These are phyloP conservation scores for Dolichoris vasculosae DNA, from an alignment of 1,140 invertebrate species.

Conservation along the genomic window DNA sequence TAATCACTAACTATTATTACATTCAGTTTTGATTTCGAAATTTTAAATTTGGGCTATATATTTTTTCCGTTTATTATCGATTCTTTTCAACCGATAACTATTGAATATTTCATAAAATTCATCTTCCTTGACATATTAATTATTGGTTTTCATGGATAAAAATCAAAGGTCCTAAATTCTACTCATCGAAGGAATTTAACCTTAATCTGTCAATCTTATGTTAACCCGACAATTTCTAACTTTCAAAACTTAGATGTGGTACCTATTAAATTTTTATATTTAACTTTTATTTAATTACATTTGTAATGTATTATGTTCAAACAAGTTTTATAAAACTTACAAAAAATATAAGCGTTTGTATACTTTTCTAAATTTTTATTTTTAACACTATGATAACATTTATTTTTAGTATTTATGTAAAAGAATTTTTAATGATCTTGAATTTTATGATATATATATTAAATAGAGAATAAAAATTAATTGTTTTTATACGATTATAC, in stretches of 20 bases:
- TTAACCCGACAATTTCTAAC: not conserved
- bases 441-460: no score
- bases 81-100: not conserved
- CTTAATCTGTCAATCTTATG: slow-evolving; percentile 7
- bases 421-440: no score
- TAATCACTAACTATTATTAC: not conserved
- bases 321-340: no score
- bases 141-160: slow-evolving; percentile 26
- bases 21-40: not conserved
- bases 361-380: no score
- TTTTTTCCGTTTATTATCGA: not conserved
- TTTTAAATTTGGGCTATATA: not conserved
- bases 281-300: no score
- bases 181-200: not conserved
- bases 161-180: not conserved
- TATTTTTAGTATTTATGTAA: no score
- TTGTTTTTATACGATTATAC: no score
- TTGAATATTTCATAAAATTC: not conserved
- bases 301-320: no score
- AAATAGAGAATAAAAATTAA: no score
- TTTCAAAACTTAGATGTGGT: not conserved
- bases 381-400: no score
- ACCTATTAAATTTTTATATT: not conserved
- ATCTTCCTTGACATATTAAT: slow-evolving; percentile 20
- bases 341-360: no score